Conservation (phyloP, 2,797 vertebrate genomes). For the Eulemur rubriventer region DNA sequence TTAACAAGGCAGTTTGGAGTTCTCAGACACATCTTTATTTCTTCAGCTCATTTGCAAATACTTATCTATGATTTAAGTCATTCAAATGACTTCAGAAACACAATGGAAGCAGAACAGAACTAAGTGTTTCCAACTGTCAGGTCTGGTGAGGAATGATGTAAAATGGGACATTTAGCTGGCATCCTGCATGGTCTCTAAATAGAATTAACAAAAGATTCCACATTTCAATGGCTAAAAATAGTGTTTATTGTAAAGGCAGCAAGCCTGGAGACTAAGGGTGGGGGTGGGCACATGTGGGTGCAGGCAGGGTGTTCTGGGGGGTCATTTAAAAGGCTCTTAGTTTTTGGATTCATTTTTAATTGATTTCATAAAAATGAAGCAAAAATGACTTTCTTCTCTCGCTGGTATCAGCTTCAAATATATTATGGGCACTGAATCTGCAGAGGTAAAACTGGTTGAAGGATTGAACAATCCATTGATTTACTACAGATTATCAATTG, state of each 20-base stretch:
- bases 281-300: neutral
- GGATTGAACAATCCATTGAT: neutral
- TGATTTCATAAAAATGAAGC: conserved; percentile 36
- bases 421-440: neutral
- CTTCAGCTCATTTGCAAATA: conserved; percentile 56
- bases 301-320: neutral
- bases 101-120: conserved; percentile 79
- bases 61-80: conserved; percentile 59
- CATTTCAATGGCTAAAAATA: conserved; percentile 65
- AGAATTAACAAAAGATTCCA: conserved; percentile 70
- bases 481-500: neutral
- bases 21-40: conserved; percentile 34
- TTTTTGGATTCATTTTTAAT: conserved; percentile 38
- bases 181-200: conserved; percentile 65
- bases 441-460: neutral
- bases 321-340: neutral
- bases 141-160: conserved; percentile 72
- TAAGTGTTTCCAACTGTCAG: conserved; percentile 72
- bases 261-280: neutral
- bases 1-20: neutral
- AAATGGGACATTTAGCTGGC: conserved; percentile 69
- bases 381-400: conserved; percentile 8
- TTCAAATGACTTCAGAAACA: conserved; percentile 65
- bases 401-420: neutral
- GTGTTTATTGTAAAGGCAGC: conserved; percentile 30